Evolutionary conservation across 2,797 vertebrate species (phyloP).

Genomic region (Leptoclinus maculatus): DNA sequence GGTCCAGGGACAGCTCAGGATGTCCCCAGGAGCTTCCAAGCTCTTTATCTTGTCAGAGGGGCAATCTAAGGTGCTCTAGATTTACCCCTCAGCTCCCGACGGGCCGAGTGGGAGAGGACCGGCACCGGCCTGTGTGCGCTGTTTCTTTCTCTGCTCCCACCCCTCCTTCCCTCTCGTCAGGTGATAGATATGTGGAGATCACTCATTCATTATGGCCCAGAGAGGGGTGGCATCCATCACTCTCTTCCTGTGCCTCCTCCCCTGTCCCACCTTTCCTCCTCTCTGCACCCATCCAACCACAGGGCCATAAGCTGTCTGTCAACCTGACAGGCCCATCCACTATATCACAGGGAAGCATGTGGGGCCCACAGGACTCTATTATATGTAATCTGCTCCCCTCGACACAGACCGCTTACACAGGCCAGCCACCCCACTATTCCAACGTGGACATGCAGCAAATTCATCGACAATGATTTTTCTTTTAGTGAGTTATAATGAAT

Average conservation of each 20-base stretch:
- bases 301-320: constrained; percentile 72
- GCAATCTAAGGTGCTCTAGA: constrained; percentile 72
- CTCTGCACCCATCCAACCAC: constrained; percentile 47
- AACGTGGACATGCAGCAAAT: constrained; percentile 12
- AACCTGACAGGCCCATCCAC: constrained; percentile 76
- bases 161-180: constrained; percentile 39
- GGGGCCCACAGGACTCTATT: constrained; percentile 80
- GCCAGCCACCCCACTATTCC: constrained; percentile 19
- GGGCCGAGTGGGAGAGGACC: constrained; percentile 17
- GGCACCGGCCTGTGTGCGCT: constrained; percentile 13
- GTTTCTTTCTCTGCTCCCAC: constrained; percentile 7
- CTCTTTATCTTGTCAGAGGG: constrained; percentile 78
- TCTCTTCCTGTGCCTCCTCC: constrained; percentile 26
- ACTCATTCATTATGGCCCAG: constrained; percentile 77
- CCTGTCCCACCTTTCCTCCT: constrained; percentile 24
- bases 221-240: constrained; percentile 80
- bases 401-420: constrained; percentile 67
- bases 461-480: constrained; percentile 6
- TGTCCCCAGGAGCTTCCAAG: constrained; percentile 40
- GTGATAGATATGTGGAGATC: constrained; percentile 80
- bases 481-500: constrained; percentile 9
- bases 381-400: constrained; percentile 80
- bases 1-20: constrained; percentile 56
- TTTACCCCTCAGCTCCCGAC: constrained; percentile 62
- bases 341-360: constrained; percentile 73